Conservation (phyloP, 2,797 vertebrate genomes). For the Dipus sagitta region DNA sequence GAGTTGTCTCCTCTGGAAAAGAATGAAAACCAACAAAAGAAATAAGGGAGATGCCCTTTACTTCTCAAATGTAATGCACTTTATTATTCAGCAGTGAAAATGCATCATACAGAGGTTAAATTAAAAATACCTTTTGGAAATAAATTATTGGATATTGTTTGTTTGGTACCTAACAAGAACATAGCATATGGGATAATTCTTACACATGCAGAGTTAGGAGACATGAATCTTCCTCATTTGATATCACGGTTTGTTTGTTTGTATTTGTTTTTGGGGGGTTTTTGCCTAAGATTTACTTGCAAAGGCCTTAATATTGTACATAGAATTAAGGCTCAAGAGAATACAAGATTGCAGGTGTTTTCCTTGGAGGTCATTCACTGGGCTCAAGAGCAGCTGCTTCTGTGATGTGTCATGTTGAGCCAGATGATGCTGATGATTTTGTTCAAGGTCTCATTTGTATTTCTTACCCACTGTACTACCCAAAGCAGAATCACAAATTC, state of each 20-base stretch:
- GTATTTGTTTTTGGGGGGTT: slow-evolving; percentile 83
- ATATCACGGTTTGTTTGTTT: slow-evolving; percentile 85
- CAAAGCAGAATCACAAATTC: slow-evolving; percentile 91
- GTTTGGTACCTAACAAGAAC: slow-evolving; percentile 88
- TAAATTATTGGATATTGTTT: slow-evolving; percentile 90
- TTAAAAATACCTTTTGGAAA: slow-evolving; percentile 93
- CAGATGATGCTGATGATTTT: slow-evolving; percentile 86
- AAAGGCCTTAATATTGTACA: slow-evolving; percentile 93
- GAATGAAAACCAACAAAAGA: slow-evolving; percentile 8
- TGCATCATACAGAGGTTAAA: slow-evolving; percentile 88
- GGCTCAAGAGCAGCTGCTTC: slow-evolving; percentile 93
- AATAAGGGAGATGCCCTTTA: slow-evolving; percentile 74
- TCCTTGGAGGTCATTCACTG: slow-evolving; percentile 96
- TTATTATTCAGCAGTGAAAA: slow-evolving; percentile 79
- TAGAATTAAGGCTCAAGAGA: slow-evolving; percentile 90
- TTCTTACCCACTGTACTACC: slow-evolving; percentile 94
- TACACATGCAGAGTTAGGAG: slow-evolving; percentile 96
- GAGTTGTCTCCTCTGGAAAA: neutral
- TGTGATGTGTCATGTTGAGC: slow-evolving; percentile 85
- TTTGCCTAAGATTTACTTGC: slow-evolving; percentile 95
- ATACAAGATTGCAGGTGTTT: slow-evolving; percentile 90
- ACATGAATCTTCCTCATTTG: slow-evolving; percentile 94
- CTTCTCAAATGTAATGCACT: slow-evolving; percentile 79
- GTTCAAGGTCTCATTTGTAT: slow-evolving; percentile 94
- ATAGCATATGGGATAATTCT: slow-evolving; percentile 90